Evolutionary conservation across 2,888 invertebrate species (phyloP).

Genomic region (Heliconius hortense): DNA sequence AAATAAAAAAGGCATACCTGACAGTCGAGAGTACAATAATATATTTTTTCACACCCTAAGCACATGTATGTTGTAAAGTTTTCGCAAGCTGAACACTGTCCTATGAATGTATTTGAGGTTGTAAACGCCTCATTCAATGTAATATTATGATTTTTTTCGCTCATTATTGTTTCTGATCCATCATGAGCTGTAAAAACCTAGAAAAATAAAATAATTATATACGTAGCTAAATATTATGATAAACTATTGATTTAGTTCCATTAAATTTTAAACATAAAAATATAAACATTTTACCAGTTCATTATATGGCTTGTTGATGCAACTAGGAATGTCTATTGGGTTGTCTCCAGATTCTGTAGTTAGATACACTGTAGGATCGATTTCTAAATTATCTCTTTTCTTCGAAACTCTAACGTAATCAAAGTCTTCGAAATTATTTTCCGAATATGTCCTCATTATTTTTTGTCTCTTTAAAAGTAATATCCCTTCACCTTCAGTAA

Average conservation of each 20-base stretch:
- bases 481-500: background rate
- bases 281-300: conserved; percentile 11
- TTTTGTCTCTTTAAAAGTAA: background rate
- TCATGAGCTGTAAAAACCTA: background rate
- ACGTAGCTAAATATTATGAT: too few species aligned
- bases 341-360: background rate
- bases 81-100: background rate
- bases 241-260: background rate
- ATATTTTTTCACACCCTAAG: background rate
- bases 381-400: background rate
- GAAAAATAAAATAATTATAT: background rate
- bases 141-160: background rate
- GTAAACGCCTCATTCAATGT: background rate
- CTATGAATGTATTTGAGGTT: background rate
- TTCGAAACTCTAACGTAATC: background rate
- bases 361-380: background rate
- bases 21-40: conserved; percentile 13
- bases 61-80: background rate
- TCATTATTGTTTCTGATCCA: background rate
- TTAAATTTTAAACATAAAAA: background rate
- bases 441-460: background rate
- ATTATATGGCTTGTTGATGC: background rate
- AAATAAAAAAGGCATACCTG: background rate
- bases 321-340: background rate
- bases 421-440: background rate